Conservation (phyloP, 2,797 vertebrate species). For the Hemibagrus guttatus region DNA sequence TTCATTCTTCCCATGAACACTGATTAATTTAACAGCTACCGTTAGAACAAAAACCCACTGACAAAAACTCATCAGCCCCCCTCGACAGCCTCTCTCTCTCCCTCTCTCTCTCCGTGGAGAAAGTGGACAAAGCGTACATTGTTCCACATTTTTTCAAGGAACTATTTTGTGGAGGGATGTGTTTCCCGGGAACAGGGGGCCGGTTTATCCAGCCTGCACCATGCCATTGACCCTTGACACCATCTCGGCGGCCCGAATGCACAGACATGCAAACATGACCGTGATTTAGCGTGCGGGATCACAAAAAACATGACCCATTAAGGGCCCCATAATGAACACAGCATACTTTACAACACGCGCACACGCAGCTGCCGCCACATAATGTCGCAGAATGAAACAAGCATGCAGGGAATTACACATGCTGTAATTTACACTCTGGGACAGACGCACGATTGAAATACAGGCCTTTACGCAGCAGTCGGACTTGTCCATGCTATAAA, state of each 20-base stretch:
- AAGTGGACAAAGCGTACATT: constrained; percentile 72
- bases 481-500: constrained; percentile 47
- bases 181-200: constrained; percentile 64
- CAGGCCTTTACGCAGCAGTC: constrained; percentile 34
- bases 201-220: constrained; percentile 67
- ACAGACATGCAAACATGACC: constrained; percentile 71
- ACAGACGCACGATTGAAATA: constrained; percentile 40
- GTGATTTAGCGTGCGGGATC: constrained; percentile 76
- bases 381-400: constrained; percentile 62
- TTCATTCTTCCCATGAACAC: constrained; percentile 72
- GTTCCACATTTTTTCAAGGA: constrained; percentile 67
- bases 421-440: constrained; percentile 44
- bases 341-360: constrained; percentile 55
- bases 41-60: constrained; percentile 51
- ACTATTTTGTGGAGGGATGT: constrained; percentile 66
- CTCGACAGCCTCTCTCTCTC: constrained; percentile 16
- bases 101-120: constrained; percentile 48
- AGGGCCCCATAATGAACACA: constrained; percentile 69
- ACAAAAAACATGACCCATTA: constrained; percentile 71
- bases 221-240: constrained; percentile 70
- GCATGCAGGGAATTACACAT: constrained; percentile 44
- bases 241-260: constrained; percentile 55
- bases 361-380: constrained; percentile 49
- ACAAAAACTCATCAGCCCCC: constrained; percentile 47
- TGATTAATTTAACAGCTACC: constrained; percentile 70